phyloP scores from a whole-genome alignment of 2,888 invertebrate genomes.

The Andrena flavipes region DNA sequence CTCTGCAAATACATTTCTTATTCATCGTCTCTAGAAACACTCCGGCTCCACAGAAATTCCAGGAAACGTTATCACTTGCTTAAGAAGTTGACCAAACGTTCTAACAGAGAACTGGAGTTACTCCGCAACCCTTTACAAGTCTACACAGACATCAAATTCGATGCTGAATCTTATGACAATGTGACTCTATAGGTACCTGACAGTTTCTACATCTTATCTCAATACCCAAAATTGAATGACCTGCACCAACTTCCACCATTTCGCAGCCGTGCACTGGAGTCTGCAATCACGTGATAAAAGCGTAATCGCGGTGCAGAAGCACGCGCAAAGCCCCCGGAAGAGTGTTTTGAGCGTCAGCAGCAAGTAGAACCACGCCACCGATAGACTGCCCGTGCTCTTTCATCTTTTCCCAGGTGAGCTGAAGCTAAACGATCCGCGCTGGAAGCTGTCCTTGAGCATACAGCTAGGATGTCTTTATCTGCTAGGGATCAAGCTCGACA shows the following conservation, averaged over 20 bases:
- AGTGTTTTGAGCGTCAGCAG: slow-evolving; percentile 2
- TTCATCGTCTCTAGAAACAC: no score
- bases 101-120: no score
- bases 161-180: no score
- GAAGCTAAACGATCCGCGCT: slow-evolving; percentile 54
- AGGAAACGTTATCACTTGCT: no score
- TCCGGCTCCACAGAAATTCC: no score
- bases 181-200: no score
- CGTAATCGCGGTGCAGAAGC: slow-evolving; percentile 28
- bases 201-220: no score
- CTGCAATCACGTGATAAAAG: slow-evolving; percentile 20
- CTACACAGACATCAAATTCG: no score
- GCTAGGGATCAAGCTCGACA: slow-evolving; percentile 22
- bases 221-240: neutral
- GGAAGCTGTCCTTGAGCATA: slow-evolving; percentile 54
- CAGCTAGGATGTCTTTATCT: slow-evolving; percentile 58
- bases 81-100: no score
- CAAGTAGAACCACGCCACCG: neutral
- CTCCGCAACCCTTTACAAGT: no score
- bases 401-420: slow-evolving; percentile 63
- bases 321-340: slow-evolving; percentile 3
- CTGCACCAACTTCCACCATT: neutral
- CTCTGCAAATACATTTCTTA: no score
- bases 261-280: neutral
- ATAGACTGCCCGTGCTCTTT: slow-evolving; percentile 51